These are phyloP conservation scores for Caenorhabditis panamensis DNA, from an alignment of 2,888 invertebrate genomes.

Conservation along the genomic window DNA sequence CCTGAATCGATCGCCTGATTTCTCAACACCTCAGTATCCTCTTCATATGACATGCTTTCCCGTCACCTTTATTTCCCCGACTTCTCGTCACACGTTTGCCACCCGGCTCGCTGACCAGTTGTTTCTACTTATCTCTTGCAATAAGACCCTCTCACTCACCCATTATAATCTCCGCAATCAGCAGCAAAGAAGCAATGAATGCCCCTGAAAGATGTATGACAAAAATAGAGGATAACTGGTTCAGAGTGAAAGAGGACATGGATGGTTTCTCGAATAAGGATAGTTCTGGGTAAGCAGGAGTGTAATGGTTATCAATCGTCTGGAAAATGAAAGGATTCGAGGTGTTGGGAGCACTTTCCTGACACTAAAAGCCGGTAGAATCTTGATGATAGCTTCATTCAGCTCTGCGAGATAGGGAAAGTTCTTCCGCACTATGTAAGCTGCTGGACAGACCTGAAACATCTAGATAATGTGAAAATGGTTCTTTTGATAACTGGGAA, in stretches of 20 bases:
- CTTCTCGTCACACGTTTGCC: too few species aligned
- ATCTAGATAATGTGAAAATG: neutral
- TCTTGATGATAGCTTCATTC: constrained; percentile 55
- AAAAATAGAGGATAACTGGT: constrained; percentile 57
- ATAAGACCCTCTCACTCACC: constrained; percentile 8
- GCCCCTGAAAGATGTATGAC: constrained; percentile 53
- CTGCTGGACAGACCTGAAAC: constrained; percentile 58
- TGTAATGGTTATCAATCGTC: constrained; percentile 63
- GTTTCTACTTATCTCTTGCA: too few species aligned
- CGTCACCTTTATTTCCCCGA: too few species aligned
- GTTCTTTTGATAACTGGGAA: constrained; percentile 35
- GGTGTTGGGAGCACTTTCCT: neutral
- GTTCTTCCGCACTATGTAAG: constrained; percentile 44
- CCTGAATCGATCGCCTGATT: too few species aligned
- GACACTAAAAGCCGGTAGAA: constrained; percentile 57
- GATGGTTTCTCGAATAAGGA: constrained; percentile 47
- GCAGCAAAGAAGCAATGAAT: constrained; percentile 27
- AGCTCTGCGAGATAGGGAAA: constrained; percentile 42
- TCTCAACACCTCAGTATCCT: too few species aligned
- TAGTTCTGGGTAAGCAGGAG: constrained; percentile 54
- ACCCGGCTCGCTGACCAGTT: too few species aligned
- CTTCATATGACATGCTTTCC: too few species aligned
- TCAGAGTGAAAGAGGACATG: constrained; percentile 56
- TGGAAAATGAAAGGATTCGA: neutral
- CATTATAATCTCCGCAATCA: constrained; percentile 46